Percentiles rank a stretch among this genome's conserved stretches.
These are phyloP conservation scores for Oophaga pumilio DNA, from an alignment of 2,113 vertebrate species.

Conservation along the genomic window DNA sequence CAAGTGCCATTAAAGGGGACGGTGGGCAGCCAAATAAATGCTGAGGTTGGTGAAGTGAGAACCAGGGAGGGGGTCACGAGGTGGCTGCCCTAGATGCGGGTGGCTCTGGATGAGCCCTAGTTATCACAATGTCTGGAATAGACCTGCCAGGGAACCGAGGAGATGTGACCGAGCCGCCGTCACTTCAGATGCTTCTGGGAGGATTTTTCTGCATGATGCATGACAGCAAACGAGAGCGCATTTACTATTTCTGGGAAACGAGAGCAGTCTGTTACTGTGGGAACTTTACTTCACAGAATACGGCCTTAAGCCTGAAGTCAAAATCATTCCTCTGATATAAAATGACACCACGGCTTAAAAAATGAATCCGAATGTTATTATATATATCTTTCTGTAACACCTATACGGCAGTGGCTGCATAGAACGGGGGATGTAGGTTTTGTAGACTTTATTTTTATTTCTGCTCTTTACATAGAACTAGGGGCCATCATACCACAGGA, in stretches of 20 bases:
- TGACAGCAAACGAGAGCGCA: neutral
- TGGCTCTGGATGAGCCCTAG: neutral
- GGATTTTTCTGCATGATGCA: neutral
- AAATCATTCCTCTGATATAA: conserved; percentile 8
- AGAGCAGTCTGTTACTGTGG: conserved; percentile 28
- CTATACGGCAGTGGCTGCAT: neutral
- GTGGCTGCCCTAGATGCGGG: conserved; percentile 34
- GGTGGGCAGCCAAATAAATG: conserved; percentile 11
- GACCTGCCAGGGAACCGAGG: neutral
- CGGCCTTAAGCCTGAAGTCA: conserved; percentile 19
- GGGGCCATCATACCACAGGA: neutral
- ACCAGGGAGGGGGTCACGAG: neutral
- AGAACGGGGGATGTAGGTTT: neutral
- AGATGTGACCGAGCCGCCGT: conserved; percentile 17
- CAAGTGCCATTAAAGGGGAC: conserved; percentile 33
- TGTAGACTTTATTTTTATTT: neutral
- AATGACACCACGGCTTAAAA: conserved; percentile 21
- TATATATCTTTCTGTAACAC: neutral
- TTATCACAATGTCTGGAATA: neutral
- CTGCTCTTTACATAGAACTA: neutral
- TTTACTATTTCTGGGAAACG: conserved; percentile 28
- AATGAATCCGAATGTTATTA: conserved; percentile 5
- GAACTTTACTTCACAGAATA: conserved; percentile 34
- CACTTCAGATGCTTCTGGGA: conserved; percentile 9
- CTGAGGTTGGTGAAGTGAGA: neutral